Percentiles rank a stretch among this genome's conserved stretches.
phyloP scores from a whole-genome alignment of 1,140 invertebrate species.

The Branchinecta lynchi region DNA sequence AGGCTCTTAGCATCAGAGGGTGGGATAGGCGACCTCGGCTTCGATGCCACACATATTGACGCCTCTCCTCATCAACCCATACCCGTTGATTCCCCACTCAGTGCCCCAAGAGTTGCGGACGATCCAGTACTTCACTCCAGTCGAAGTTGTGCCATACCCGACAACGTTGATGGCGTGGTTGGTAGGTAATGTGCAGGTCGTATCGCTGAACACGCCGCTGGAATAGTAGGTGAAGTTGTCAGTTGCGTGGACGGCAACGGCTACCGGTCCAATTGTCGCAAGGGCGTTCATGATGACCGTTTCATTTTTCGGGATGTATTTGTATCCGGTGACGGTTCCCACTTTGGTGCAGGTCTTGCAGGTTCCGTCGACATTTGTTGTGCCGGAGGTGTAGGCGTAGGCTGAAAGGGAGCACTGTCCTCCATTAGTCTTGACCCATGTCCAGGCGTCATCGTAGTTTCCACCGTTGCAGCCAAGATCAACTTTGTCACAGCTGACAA shows the following conservation, averaged over 20 bases:
- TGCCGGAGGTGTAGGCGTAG: constrained; percentile 16
- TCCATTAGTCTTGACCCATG: constrained; percentile 14
- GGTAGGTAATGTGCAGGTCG: not conserved
- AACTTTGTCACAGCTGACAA: constrained; percentile 12
- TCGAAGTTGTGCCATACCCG: constrained; percentile 35
- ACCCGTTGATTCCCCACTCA: constrained; percentile 35
- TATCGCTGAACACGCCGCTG: not conserved
- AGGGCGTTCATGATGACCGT: not conserved
- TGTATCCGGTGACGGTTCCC: not conserved
- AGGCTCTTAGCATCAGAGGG: not conserved
- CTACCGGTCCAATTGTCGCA: not conserved
- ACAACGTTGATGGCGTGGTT: constrained; percentile 37
- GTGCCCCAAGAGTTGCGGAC: constrained; percentile 37
- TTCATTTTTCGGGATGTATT: not conserved
- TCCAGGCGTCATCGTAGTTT: constrained; percentile 11
- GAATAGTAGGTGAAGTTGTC: constrained; percentile 14
- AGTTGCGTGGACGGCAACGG: not conserved
- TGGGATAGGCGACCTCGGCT: constrained; percentile 26
- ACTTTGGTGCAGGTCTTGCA: not conserved
- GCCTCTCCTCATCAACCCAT: constrained; percentile 33
- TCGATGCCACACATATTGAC: constrained; percentile 34
- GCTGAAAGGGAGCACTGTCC: not conserved
- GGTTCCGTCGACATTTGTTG: not conserved
- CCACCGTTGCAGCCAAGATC: constrained; percentile 15
- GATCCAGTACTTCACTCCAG: constrained; percentile 37